Base-by-base conservation (phyloP, 2,113 vertebrate species). In the Pygoscelis antarcticus region DNA sequence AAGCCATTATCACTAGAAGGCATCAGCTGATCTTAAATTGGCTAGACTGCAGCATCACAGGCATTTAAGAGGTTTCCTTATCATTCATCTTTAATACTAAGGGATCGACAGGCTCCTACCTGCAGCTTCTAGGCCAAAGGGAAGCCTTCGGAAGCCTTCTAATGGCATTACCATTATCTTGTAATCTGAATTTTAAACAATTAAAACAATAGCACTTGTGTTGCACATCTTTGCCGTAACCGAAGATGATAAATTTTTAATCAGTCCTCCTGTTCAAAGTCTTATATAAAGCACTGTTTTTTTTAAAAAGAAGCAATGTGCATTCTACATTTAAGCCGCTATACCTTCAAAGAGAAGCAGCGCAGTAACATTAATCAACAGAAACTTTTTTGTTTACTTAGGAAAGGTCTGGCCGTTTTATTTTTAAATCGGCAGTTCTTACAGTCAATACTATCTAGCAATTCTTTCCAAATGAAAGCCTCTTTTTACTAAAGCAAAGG, bases 151-250 rank as follows among this genome's bases (percentile, higher is more conserved):
- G 76, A 92, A 90, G 93, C 89, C 85, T 87, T 95, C 90, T 96
- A 96, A 96, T 90, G 87, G 78, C 46, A 96, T 97, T 97, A 96
- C 75, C 89, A 36, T 96, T 96, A 97, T 97, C 93, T 97, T 97
- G 96, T 96, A 92, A 97, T 97, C 94, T 96, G 93, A 96, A 96
- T 97, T 98, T 96, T 96, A 89, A 97, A 69, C 91, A 87, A 94
- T 96, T 96, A 97, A 96, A 93, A 96, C 94, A 96, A 95, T 86
- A 96, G 91, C 58, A 92, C 85, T 90, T 89, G 75, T 76, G 68
- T 57, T 85, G 52, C 27, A 46, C 93, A 75, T 64, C 81, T 83
- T 66, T 44, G 4, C 87, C 77, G 83, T 58, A 80, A 94, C 84
- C 74, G 44, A 77, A 92, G 89, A 93, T 4, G 16, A 91, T 88